A percentile compares a stretch with the other conserved stretches of the same genome.
Evolutionary conservation across 2,113 vertebrate genomes (phyloP).

Genomic region (Athene cunicularia): DNA sequence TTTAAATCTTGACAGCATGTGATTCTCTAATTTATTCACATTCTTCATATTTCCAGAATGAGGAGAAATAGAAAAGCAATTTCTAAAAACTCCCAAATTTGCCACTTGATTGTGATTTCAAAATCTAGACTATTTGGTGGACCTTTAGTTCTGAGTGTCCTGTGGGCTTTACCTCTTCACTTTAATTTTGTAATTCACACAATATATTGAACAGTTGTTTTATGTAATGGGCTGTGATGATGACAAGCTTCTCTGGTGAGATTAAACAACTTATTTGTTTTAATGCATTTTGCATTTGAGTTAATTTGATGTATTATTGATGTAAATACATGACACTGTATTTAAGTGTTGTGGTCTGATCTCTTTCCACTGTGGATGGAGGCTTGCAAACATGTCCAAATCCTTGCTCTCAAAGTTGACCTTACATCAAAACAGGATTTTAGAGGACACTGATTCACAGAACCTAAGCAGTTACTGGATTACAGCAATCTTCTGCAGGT

Average conservation of each 20-base stretch:
- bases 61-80: background rate
- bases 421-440: background rate
- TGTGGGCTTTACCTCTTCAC: background rate
- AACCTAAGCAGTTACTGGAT: background rate
- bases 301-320: background rate
- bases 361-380: background rate
- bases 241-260: background rate
- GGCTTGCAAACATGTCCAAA: background rate
- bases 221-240: background rate
- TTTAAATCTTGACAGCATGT: too few species aligned
- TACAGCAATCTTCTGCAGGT: background rate
- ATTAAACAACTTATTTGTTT: background rate
- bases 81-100: background rate
- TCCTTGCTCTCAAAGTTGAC: background rate
- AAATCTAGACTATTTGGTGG: background rate
- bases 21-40: background rate
- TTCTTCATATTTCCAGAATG: background rate
- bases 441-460: background rate
- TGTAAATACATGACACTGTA: background rate
- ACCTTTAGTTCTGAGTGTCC: background rate
- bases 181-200: background rate
- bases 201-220: background rate
- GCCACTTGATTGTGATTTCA: background rate
- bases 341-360: background rate
- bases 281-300: background rate